A percentile compares a stretch with the other conserved stretches of the same genome.
phyloP scores from a whole-genome alignment of 2,888 invertebrate genomes.

The Candidula unifasciata region DNA sequence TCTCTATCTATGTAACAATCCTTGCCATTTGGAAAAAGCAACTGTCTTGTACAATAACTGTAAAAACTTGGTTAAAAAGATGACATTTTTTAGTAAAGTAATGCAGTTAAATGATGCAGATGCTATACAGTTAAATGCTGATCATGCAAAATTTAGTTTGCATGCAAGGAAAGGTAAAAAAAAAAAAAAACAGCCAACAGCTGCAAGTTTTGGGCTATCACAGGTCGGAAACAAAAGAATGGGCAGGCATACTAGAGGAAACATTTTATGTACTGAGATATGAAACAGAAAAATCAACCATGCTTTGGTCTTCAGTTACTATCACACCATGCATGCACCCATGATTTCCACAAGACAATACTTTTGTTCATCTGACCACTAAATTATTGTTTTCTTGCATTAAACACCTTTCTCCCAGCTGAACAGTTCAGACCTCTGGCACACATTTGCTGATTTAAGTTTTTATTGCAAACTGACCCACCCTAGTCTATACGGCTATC shows the following conservation, averaged over 20 bases:
- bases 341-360: not conserved
- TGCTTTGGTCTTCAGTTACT: not conserved
- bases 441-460: too few relatives aligned
- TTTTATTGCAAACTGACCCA: too few relatives aligned
- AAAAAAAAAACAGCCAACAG: not conserved
- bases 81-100: not conserved
- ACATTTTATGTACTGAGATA: too few relatives aligned
- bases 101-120: constrained; percentile 33
- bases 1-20: too few relatives aligned
- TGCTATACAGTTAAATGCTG: not conserved
- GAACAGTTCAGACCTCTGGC: too few relatives aligned
- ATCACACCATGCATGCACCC: constrained; percentile 22
- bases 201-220: not conserved
- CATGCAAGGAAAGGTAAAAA: constrained; percentile 7
- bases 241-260: not conserved
- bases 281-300: constrained; percentile 22
- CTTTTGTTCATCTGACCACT: not conserved
- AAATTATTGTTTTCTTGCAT: too few relatives aligned
- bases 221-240: not conserved
- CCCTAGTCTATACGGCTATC: too few relatives aligned
- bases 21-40: too few relatives aligned
- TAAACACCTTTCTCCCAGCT: too few relatives aligned
- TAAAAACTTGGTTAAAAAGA: not conserved
- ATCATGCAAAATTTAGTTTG: constrained; percentile 28
- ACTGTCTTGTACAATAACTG: too few relatives aligned